phyloP scores from a whole-genome alignment of 2,888 invertebrate genomes.

The Dryadula phaetusa region DNA sequence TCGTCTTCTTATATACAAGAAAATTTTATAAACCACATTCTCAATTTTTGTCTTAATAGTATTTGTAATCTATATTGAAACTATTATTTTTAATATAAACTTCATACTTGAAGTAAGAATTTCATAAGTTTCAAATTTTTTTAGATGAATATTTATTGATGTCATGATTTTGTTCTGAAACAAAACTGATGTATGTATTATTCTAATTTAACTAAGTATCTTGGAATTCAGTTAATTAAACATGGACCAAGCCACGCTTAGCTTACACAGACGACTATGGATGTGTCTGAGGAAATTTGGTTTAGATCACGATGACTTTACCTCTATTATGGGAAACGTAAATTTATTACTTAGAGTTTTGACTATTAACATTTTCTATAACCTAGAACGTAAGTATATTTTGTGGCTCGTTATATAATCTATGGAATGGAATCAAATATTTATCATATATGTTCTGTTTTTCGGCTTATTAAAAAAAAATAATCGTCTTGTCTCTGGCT shows the following conservation, averaged over 20 bases:
- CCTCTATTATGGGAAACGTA: conserved; percentile 7
- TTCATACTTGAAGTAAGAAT: too few species aligned
- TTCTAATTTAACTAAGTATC: neutral
- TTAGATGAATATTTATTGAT: too few species aligned
- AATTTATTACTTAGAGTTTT: neutral
- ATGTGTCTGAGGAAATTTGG: too few species aligned
- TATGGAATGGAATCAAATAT: too few species aligned
- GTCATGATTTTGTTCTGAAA: neutral
- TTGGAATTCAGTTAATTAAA: neutral
- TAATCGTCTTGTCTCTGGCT: too few species aligned
- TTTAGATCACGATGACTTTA: neutral
- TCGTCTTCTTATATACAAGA: neutral
- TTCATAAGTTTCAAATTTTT: too few species aligned
- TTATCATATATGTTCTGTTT: too few species aligned
- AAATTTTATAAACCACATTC: neutral
- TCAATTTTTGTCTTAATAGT: neutral
- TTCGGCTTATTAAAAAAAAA: too few species aligned
- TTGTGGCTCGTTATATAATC: too few species aligned
- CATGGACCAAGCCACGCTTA: neutral
- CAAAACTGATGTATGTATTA: neutral
- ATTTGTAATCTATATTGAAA: neutral
- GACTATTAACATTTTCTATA: neutral
- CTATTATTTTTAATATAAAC: too few species aligned
- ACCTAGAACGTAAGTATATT: neutral
- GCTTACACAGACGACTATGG: neutral